A percentile compares a stretch with the other conserved stretches of the same genome.
Evolutionary conservation across 2,797 vertebrate species (phyloP).

Genomic region (Danio albolineatus): DNA sequence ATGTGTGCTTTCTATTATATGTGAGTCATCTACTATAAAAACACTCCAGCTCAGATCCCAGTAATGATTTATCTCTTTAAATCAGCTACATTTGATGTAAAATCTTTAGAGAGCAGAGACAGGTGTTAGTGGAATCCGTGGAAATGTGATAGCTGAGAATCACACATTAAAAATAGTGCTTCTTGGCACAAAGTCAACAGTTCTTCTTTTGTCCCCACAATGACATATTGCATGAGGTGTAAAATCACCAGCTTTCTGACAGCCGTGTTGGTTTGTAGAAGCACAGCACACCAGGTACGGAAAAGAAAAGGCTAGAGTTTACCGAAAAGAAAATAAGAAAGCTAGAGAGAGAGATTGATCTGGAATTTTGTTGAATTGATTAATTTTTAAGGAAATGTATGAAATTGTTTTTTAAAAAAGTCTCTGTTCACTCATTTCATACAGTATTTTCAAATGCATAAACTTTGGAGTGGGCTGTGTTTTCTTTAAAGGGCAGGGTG

Average conservation of each 20-base stretch:
- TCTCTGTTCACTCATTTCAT: too few species aligned
- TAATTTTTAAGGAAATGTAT: too few species aligned
- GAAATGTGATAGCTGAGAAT: not conserved
- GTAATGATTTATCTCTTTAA: not conserved
- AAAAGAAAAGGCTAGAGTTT: not conserved
- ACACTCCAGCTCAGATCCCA: not conserved
- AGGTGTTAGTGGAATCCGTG: not conserved
- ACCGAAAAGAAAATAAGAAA: not conserved
- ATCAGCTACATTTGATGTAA: not conserved
- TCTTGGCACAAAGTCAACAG: not conserved
- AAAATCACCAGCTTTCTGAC: conserved; percentile 1
- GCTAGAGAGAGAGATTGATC: not conserved
- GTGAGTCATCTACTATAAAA: conserved; percentile 1
- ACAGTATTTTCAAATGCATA: too few species aligned
- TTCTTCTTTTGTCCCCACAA: conserved; percentile 1
- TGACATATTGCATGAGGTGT: not conserved
- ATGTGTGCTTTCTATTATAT: not conserved
- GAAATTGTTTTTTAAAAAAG: too few species aligned
- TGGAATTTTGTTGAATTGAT: too few species aligned
- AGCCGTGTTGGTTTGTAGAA: not conserved
- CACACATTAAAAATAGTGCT: not conserved
- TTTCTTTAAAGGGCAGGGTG: too few species aligned
- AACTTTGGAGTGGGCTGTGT: too few species aligned
- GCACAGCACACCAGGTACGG: not conserved
- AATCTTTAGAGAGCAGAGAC: not conserved